These are phyloP conservation scores for Parthenolecanium corni DNA, from an alignment of 2,888 invertebrate species.

Conservation along the genomic window DNA sequence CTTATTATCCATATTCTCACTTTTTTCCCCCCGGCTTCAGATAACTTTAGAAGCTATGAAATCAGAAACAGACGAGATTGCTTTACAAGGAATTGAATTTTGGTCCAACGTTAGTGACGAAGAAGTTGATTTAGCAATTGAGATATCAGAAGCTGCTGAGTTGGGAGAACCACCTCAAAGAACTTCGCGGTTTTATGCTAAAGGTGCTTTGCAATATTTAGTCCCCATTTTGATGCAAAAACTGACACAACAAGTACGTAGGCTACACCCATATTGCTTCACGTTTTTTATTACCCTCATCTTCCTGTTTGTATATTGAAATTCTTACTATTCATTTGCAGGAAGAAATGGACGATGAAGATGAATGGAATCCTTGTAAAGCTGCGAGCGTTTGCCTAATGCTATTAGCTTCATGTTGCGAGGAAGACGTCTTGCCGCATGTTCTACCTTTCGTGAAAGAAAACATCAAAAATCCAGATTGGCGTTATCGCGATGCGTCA, in stretches of 20 bases:
- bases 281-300: too few species aligned
- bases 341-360: constrained; percentile 94
- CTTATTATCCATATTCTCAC: neutral
- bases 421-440: constrained; percentile 89
- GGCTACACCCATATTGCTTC: too few species aligned
- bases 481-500: constrained; percentile 90
- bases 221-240: constrained; percentile 89
- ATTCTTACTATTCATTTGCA: constrained; percentile 31
- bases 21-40: constrained; percentile 37
- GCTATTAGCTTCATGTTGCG: constrained; percentile 93
- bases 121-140: constrained; percentile 90
- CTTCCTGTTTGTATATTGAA: neutral
- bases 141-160: constrained; percentile 87
- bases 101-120: constrained; percentile 99
- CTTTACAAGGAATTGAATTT: constrained; percentile 97
- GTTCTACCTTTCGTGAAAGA: constrained; percentile 92
- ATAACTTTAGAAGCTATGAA: constrained; percentile 98
- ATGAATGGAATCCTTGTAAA: constrained; percentile 99
- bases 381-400: constrained; percentile 98
- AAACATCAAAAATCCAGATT: constrained; percentile 85
- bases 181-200: constrained; percentile 93
- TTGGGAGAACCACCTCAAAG: constrained; percentile 85
- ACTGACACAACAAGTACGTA: constrained; percentile 69
- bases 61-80: constrained; percentile 87
- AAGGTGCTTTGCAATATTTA: constrained; percentile 88